Base-by-base conservation (phyloP, 2,113 vertebrate species). In the Phyllostomus hastatus region DNA sequence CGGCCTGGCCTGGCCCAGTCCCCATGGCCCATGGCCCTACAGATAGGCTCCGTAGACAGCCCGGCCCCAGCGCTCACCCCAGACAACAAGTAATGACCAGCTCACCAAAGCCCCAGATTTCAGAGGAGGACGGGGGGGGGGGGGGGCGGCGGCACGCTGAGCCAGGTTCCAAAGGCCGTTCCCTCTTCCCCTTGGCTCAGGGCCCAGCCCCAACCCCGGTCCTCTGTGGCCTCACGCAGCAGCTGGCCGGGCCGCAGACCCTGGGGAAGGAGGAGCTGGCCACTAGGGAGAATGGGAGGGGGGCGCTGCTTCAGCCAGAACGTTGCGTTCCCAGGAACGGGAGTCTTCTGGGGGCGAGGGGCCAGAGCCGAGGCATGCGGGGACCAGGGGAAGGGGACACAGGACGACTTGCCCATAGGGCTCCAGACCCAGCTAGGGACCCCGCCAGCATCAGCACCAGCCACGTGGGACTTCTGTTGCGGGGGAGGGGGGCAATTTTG, bases 21-120 rank as follows among this genome's bases (percentile, higher is more conserved):
- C 7, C 67, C 4, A 43, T 8, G 2, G 5, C 9, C 46, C 3
- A 2, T 0, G 7, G n/a, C 38, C 57, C 86, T n/a, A 4, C 10
- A n/a, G 70, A 10, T 54, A 35, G 38, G 79, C 66, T 52, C 86
- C 17, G 50, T 7, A 33, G 73, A 33, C 10, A 73, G 43, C 24
- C 54, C 43, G 1, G 79, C 66, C 5, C 50, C 67, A 5, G 38
- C 4, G 0, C 17, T 5, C n/a, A 4, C 41, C 33, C 19, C 0
- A 10, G 12, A 41, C 8, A 50, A 46, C 35, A 1, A 0, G 2
- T 28, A 20, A 57, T 0, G 16, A 17, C 26, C 64, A 33, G 20
- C 70, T 22, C 66, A n/a, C 75, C 67, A 33, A 46, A 72, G 83
- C 54, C 31, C 67, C 14, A 2, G 52, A 48, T 54, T 17, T 7